Base-by-base conservation (phyloP, 2,797 vertebrate genomes). In the Gorsachius magnificus region DNA sequence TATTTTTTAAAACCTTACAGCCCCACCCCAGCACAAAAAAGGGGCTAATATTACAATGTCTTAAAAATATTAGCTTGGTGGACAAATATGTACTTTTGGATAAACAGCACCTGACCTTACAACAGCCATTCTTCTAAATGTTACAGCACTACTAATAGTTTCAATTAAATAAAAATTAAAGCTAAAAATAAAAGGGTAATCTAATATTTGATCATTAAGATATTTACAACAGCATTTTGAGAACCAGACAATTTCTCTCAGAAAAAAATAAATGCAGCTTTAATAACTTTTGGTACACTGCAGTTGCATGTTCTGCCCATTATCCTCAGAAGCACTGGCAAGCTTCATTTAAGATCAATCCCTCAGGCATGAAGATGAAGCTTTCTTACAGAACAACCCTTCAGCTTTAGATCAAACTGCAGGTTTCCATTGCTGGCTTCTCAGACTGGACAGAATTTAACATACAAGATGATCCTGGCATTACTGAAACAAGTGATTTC, bases 81-180 rank as follows among this genome's bases (percentile, higher is more conserved):
- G 88, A 95, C 96, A 98, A 98, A 98, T 97, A 98, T 97, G 95
- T 97, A 94, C 95, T 97, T 97, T 95, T 88, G 92, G 90, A 96
- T 89, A 96, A 83, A 96, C 91, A 97, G 56, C 60, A 22, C 31
- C 45, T 97, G 91, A 96, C 92, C 96, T 98, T 97, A 96, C 77
- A 88, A 87, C 68, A 97, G 68, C 69, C 89, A 93, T 92, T 93
- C 82, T 96, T 98, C 93, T 97, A 98, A 98, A 98, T 98, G 98
- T 98, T 98, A 98, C 95, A 89, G 94, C 78, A 81, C 48, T 96
- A 88, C 95, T 96, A 97, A 96, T 95, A 97, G 95, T 97, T 98
- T 98, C 97, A 98, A 98, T 98, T 98, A 98, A 98, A 98, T 98
- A 98, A 97, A 98, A 98, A 98, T 98, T 98, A 98, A 98, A 98